phyloP scores from a whole-genome alignment of 2,797 vertebrate species.

The Urophycis tenuis region DNA sequence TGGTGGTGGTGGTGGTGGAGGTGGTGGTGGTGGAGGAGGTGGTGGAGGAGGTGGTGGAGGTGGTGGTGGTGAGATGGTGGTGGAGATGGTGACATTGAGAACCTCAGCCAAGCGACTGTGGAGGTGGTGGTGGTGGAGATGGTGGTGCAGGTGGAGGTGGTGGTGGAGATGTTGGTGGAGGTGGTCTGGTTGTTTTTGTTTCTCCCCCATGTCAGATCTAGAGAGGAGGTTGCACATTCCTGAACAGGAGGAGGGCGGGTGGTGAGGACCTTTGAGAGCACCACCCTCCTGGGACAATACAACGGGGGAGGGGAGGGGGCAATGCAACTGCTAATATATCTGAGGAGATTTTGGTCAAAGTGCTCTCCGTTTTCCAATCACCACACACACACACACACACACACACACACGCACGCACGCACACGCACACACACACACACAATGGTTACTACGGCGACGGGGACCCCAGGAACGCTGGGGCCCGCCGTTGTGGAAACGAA shows the following conservation, averaged over 20 bases:
- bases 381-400: conserved; percentile 22
- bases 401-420: conserved; percentile 36
- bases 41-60: no score
- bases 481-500: conserved; percentile 23
- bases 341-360: conserved; percentile 55
- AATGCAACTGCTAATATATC: conserved; percentile 61
- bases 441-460: conserved; percentile 69
- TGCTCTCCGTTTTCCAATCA: conserved; percentile 48
- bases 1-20: no score
- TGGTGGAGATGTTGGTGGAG: no score
- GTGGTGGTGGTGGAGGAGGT: no score
- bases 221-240: conserved; percentile 45
- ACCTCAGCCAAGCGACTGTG: no score
- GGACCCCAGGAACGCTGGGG: conserved; percentile 33
- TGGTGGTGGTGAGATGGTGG: no score
- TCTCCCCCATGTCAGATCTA: conserved; percentile 5
- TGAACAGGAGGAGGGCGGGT: conserved; percentile 18
- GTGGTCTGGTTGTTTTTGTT: background rate
- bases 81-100: no score
- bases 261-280: conserved; percentile 42
- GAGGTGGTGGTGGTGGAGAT: no score
- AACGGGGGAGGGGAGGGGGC: conserved; percentile 47
- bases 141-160: no score
- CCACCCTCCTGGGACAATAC: conserved; percentile 30
- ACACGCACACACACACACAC: conserved; percentile 44